Base-by-base conservation (phyloP, 1,140 invertebrate genomes). In the Trigoniulus corallinus region DNA sequence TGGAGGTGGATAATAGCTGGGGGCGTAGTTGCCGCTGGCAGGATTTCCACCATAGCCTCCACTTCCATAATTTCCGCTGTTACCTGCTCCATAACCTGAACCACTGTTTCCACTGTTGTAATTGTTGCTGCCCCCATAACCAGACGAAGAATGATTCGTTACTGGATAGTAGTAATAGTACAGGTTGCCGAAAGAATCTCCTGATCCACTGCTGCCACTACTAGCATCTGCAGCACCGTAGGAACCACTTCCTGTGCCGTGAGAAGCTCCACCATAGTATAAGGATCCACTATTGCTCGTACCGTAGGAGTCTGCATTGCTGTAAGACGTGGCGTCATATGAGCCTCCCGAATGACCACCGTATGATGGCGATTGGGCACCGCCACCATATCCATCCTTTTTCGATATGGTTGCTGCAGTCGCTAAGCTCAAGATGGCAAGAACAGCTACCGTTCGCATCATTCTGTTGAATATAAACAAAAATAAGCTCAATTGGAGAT, bases 151-250 rank as follows among this genome's bases (percentile, higher is more conserved):
- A 12, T 12, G n/a, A 21, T 43, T 50, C 3, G 48, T 50, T 43
- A 50, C 48, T 21, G 48, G 48, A 29, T 50, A 50, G 25, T 50
- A 50, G 24, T 50, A 50, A 23, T 50, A 50, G 48, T 50, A 50
- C 3, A 50, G 39, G 22, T 50, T 50, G 7, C 42, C 42, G 37
- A 13, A 39, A 24, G 42, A 44, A 44, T 44, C 42, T 7, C 29
- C 29, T 13, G 37, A 39, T 39, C 37, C 37, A 39, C 37, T 39
- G 12, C 12, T 21, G 18, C 7, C 7, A 44, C 4, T 7, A 21
- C 12, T 7, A 44, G 4, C 18, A 21, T 20, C 18, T 20, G 42
- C 42, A 12, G 4, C 12, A 12, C 18, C 18, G 21, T 44, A 44
- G 21, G 42, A 20, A 20, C 42, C 42, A 12, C 18, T 20, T 21